phyloP scores from a whole-genome alignment of 2,888 invertebrate genomes.

The Lithophane semibrunnea region DNA sequence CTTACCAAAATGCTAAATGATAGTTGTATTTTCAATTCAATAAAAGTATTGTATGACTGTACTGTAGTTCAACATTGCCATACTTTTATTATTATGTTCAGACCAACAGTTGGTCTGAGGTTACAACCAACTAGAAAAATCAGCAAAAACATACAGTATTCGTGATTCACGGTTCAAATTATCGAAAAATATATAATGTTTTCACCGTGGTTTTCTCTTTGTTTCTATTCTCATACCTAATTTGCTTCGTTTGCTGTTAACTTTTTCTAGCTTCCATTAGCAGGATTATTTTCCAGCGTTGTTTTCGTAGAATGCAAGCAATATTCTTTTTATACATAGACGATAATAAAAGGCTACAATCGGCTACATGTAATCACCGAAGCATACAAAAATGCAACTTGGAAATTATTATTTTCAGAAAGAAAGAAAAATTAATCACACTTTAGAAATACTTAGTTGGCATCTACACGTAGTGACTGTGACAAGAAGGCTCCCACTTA shows the following conservation, averaged over 20 bases:
- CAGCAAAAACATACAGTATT: not conserved
- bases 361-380: not conserved
- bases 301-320: constrained; percentile 34
- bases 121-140: not conserved
- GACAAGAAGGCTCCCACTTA: too few relatives aligned
- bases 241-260: constrained; percentile 39
- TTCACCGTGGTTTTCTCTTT: not conserved
- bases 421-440: too few relatives aligned
- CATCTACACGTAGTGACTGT: too few relatives aligned
- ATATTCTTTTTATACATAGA: constrained; percentile 22
- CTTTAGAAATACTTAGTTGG: too few relatives aligned
- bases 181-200: not conserved
- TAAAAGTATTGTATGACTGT: too few relatives aligned
- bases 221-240: constrained; percentile 38
- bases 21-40: too few relatives aligned
- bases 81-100: too few relatives aligned
- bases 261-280: constrained; percentile 49
- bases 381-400: constrained; percentile 15
- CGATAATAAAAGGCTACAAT: constrained; percentile 23
- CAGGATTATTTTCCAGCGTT: constrained; percentile 42
- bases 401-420: not conserved
- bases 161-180: not conserved
- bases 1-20: too few relatives aligned
- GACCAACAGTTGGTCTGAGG: too few relatives aligned
- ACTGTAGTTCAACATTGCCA: too few relatives aligned